Evolutionary conservation across 2,888 invertebrate genomes (phyloP).

Genomic region (Lasius platythorax): DNA sequence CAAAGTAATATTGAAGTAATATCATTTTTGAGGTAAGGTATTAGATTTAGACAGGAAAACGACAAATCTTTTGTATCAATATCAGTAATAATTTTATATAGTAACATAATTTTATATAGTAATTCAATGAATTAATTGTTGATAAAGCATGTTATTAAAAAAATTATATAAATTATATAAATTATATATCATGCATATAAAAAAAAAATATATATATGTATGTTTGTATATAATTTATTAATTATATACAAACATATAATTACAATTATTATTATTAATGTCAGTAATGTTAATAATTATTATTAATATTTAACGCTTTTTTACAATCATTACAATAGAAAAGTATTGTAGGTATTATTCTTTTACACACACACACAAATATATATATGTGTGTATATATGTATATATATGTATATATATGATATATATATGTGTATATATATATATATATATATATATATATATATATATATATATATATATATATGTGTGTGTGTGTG

Average conservation of each 20-base stretch:
- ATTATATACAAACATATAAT: neutral
- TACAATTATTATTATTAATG: neutral
- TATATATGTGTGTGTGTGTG: too few species aligned
- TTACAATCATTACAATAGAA: neutral
- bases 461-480: too few species aligned
- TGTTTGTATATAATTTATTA: neutral
- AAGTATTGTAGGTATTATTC: neutral
- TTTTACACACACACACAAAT: too few species aligned
- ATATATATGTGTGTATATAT: too few species aligned
- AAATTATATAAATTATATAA: slow-evolving; percentile 9
- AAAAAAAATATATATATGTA: neutral
- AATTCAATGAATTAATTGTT: slow-evolving; percentile 4
- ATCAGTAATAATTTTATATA: slow-evolving; percentile 10
- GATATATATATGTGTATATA: too few species aligned
- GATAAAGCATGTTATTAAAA: neutral
- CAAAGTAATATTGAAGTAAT: slow-evolving; percentile 47
- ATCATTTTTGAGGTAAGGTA: slow-evolving; percentile 64
- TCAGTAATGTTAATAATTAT: neutral
- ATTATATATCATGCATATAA: slow-evolving; percentile 6
- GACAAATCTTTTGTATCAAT: neutral
- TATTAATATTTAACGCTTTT: neutral
- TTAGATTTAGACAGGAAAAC: neutral
- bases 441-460: too few species aligned
- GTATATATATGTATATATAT: too few species aligned
- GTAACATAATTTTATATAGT: neutral